Conservation (phyloP, 2,888 invertebrate species). For the Lasioglossum malachurum region DNA sequence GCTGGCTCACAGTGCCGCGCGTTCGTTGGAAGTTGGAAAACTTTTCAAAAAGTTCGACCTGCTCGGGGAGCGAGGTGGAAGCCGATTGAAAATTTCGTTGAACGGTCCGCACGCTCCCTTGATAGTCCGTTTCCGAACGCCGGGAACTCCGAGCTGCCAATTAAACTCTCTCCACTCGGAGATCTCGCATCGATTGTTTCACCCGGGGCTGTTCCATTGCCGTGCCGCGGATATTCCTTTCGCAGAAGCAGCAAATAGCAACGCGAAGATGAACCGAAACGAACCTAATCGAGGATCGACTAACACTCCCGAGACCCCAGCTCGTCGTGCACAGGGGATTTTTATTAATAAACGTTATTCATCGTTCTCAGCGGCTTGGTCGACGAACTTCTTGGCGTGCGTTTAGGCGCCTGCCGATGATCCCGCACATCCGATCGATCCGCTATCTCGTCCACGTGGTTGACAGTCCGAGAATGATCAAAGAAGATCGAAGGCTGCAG, state of each 20-base stretch:
- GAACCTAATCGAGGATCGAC: neutral
- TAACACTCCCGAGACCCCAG: neutral
- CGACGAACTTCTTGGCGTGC: slow-evolving; percentile 10
- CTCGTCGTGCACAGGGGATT: neutral
- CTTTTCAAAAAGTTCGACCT: slow-evolving; percentile 26
- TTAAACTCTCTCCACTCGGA: slow-evolving; percentile 37
- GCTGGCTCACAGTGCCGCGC: neutral
- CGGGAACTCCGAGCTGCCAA: slow-evolving; percentile 28
- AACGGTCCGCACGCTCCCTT: slow-evolving; percentile 18
- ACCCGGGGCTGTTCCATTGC: neutral
- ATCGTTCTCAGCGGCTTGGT: neutral
- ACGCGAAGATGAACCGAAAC: neutral
- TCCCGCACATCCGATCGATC: neutral
- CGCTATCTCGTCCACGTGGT: neutral
- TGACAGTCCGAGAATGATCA: neutral
- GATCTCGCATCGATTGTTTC: slow-evolving; percentile 29
- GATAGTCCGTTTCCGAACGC: slow-evolving; percentile 13
- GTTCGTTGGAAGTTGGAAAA: slow-evolving; percentile 6
- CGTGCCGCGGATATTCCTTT: neutral
- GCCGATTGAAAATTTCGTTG: slow-evolving; percentile 47
- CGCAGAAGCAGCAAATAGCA: neutral
- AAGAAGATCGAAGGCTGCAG: neutral
- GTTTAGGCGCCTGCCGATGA: neutral
- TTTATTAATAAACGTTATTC: slow-evolving; percentile 9
- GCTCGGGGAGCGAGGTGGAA: slow-evolving; percentile 15